phyloP scores from a whole-genome alignment of 2,888 invertebrate genomes.

The Patella pellucida region DNA sequence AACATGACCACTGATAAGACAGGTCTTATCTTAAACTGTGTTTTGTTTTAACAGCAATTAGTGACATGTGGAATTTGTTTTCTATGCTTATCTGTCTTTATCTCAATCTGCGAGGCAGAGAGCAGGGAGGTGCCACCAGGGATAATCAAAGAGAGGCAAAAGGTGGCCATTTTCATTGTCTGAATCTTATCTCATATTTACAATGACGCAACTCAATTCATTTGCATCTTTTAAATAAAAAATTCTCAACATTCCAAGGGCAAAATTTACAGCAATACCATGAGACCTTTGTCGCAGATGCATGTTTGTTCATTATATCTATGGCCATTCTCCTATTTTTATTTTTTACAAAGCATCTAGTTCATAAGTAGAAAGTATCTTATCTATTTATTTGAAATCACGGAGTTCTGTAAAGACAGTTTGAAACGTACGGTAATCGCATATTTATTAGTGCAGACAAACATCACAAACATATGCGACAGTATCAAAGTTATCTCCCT shows the following conservation, averaged over 20 bases:
- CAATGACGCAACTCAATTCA: not conserved
- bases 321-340: no score
- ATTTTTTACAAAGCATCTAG: no score
- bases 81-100: conserved; percentile 1
- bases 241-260: not conserved
- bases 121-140: not conserved
- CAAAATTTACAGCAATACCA: no score
- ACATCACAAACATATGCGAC: no score
- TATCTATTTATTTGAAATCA: no score
- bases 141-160: not conserved
- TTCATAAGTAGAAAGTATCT: no score
- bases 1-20: conserved; percentile 9
- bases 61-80: conserved; percentile 9
- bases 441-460: no score
- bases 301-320: no score
- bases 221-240: conserved; percentile 5
- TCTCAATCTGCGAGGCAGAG: not conserved
- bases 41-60: conserved; percentile 2
- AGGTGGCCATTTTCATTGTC: conserved; percentile 11
- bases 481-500: no score
- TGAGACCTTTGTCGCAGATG: no score
- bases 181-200: not conserved
- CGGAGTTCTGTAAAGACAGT: no score
- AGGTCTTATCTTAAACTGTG: not conserved
- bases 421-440: no score